Evolutionary conservation across 2,113 vertebrate genomes (phyloP).

Genomic region (Nycticryphes semicollaris): DNA sequence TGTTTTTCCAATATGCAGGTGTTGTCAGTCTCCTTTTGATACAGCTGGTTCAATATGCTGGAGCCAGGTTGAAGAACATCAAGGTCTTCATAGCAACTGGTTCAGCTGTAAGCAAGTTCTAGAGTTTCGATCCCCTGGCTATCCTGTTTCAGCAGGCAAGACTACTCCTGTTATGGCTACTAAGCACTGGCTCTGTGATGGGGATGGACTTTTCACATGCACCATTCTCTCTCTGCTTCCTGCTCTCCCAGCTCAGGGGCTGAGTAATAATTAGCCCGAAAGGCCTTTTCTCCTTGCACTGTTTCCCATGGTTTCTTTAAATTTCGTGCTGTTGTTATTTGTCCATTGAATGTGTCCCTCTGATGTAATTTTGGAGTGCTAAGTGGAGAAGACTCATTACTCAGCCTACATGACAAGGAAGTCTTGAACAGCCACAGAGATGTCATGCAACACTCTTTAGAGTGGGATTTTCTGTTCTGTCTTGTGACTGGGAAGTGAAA

Average conservation of each 20-base stretch:
- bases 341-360: background rate
- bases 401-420: background rate
- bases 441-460: background rate
- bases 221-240: background rate
- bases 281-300: accelerated
- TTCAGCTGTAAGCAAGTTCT: background rate
- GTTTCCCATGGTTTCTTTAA: background rate
- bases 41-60: background rate
- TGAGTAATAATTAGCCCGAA: background rate
- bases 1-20: background rate
- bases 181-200: background rate
- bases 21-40: background rate
- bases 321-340: background rate
- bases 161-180: background rate
- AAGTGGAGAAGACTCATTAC: background rate
- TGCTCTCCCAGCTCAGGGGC: background rate
- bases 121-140: background rate
- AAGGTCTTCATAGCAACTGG: background rate
- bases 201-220: background rate
- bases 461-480: background rate
- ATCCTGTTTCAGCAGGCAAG: background rate
- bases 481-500: background rate
- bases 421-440: accelerated
- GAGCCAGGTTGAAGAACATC: background rate
- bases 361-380: background rate